Percentiles rank a stretch among this genome's conserved stretches.
Conservation (phyloP, 2,888 invertebrate species). For the Microchrysa polita region DNA sequence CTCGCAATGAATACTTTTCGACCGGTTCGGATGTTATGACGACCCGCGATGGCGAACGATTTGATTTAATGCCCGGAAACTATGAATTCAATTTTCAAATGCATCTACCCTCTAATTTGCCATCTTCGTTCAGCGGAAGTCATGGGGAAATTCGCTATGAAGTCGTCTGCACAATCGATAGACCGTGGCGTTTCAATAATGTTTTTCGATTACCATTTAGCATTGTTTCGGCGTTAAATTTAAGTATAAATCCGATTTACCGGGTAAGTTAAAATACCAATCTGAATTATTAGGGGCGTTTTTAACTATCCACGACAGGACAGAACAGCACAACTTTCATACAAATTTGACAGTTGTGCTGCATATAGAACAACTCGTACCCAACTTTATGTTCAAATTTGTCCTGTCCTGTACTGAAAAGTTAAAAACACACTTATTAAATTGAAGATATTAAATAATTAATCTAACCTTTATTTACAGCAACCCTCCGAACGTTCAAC, state of each 20-base stretch:
- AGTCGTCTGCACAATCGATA: conserved; percentile 79
- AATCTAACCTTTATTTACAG: conserved; percentile 5
- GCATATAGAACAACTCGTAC: no score
- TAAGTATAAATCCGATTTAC: conserved; percentile 69
- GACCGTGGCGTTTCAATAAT: conserved; percentile 87
- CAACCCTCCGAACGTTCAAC: conserved; percentile 14
- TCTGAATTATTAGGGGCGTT: no score
- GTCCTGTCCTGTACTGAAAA: no score
- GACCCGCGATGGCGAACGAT: conserved; percentile 68
- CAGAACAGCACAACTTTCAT: no score
- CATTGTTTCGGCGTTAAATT: conserved; percentile 78
- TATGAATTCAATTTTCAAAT: conserved; percentile 81
- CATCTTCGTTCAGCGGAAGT: conserved; percentile 81
- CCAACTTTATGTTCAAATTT: no score
- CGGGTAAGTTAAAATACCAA: conserved; percentile 48
- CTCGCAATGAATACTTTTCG: conserved; percentile 58
- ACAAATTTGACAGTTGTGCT: no score
- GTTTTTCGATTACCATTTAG: conserved; percentile 81
- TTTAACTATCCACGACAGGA: no score
- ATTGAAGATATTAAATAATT: no score
- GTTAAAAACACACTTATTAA: no score
- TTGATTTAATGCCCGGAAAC: conserved; percentile 74
- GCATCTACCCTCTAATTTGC: conserved; percentile 68
- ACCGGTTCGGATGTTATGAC: conserved; percentile 60
- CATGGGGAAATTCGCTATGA: conserved; percentile 81